Percentiles rank a stretch among this genome's conserved stretches.
phyloP scores from a whole-genome alignment of 2,797 vertebrate species.

The Melanotaenia nigrans region DNA sequence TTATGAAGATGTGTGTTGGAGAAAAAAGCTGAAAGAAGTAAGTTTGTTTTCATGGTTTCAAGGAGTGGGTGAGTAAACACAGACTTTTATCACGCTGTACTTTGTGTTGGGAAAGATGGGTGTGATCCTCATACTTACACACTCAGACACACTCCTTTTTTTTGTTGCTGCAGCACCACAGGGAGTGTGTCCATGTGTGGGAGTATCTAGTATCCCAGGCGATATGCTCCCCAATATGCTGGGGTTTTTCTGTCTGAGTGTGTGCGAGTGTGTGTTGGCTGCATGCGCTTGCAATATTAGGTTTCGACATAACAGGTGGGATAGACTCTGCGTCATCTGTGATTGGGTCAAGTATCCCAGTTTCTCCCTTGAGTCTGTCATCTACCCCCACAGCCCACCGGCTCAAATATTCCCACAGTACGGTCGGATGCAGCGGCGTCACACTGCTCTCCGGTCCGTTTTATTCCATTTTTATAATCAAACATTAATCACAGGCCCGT shows the following conservation, averaged over 20 bases:
- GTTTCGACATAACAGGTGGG: constrained; percentile 81
- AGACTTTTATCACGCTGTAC: constrained; percentile 21
- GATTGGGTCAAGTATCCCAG: constrained; percentile 67
- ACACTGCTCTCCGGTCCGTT: background rate
- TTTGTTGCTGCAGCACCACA: constrained; percentile 15
- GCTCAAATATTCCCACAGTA: constrained; percentile 16
- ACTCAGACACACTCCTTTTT: constrained; percentile 19
- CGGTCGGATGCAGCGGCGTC: background rate
- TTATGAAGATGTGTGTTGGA: background rate
- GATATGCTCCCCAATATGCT: constrained; percentile 1
- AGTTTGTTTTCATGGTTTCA: constrained; percentile 37
- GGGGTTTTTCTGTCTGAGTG: constrained; percentile 18
- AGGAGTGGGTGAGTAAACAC: constrained; percentile 59
- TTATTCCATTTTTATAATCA: background rate
- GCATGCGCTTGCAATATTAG: constrained; percentile 54
- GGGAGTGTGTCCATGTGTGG: constrained; percentile 34
- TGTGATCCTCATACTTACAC: constrained; percentile 25
- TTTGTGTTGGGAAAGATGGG: constrained; percentile 50
- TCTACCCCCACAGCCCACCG: constrained; percentile 20
- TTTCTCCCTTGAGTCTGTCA: constrained; percentile 60
- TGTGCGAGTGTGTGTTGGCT: constrained; percentile 17
- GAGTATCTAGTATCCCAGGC: constrained; percentile 47
- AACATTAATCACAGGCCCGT: background rate
- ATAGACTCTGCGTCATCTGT: constrained; percentile 67
- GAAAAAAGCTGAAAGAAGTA: background rate